A percentile compares a stretch with the other conserved stretches of the same genome.
Evolutionary conservation across 2,888 invertebrate genomes (phyloP).

Genomic region (Isoperla grammatica): DNA sequence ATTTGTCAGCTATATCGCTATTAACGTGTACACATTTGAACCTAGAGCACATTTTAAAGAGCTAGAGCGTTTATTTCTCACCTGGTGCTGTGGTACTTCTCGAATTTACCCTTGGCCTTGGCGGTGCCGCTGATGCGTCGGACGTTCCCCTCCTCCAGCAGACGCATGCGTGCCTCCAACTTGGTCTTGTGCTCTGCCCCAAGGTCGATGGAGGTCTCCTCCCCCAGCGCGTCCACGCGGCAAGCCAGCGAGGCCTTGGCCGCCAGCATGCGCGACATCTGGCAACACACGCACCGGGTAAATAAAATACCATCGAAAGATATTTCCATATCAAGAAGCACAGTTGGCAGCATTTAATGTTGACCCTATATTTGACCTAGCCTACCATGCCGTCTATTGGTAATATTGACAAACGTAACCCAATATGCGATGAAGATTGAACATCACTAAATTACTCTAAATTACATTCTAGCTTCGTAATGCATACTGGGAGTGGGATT

Average conservation of each 20-base stretch:
- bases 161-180: constrained; percentile 69
- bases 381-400: too few species aligned
- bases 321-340: background rate
- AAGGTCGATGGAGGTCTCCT: constrained; percentile 73
- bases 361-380: too few species aligned
- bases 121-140: constrained; percentile 81
- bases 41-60: too few species aligned
- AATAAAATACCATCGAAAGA: background rate
- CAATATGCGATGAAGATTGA: too few species aligned
- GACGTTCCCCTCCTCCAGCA: constrained; percentile 82
- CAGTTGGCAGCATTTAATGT: too few species aligned
- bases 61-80: too few species aligned
- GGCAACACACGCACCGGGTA: background rate
- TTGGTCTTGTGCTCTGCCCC: constrained; percentile 88
- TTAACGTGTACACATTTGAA: too few species aligned
- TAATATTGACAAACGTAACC: too few species aligned
- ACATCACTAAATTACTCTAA: too few species aligned
- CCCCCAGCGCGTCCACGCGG: constrained; percentile 93
- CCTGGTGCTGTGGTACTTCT: constrained; percentile 83
- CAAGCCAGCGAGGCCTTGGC: constrained; percentile 92
- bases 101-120: constrained; percentile 83
- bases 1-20: too few species aligned
- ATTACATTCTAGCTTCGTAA: too few species aligned
- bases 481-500: too few species aligned
- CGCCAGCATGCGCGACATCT: constrained; percentile 90